Percentiles rank a stretch among this genome's conserved stretches.
Evolutionary conservation across 37 sponge, comb jelly and placozoan species (phyloP).

Genomic region (Mnemiopsis leidyi): DNA sequence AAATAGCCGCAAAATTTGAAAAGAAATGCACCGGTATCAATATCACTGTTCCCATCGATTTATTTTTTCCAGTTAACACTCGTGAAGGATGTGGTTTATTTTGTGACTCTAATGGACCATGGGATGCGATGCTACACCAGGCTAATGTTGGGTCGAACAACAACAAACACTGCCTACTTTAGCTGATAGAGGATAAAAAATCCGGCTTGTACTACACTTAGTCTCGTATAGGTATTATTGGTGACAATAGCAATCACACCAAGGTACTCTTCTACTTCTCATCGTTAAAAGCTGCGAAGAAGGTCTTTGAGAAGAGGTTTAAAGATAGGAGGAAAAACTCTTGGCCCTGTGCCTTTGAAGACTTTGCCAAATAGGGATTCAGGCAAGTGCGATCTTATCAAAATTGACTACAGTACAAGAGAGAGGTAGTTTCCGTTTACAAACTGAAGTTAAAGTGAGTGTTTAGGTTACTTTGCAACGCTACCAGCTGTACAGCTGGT

Average conservation of each 20-base stretch:
- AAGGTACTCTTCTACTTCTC: background rate
- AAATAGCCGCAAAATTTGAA: conserved; percentile 16
- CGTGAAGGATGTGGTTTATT: background rate
- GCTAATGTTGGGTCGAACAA: conserved; percentile 43
- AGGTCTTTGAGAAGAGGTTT: conserved; percentile 46
- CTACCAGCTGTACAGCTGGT: no score
- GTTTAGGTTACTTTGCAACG: no score
- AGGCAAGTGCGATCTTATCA: conserved; percentile 62
- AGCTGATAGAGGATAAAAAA: background rate
- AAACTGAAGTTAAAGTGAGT: no score
- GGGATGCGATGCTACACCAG: conserved; percentile 61
- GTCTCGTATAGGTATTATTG: conserved; percentile 17
- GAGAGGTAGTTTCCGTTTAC: no score
- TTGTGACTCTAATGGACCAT: conserved; percentile 35
- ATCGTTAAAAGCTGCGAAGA: background rate
- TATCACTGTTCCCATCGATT: conserved; percentile 27
- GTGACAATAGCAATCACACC: background rate
- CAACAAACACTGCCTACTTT: conserved; percentile 34
- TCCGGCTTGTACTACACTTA: background rate
- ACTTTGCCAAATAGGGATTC: conserved; percentile 32
- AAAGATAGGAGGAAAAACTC: conserved; percentile 37
- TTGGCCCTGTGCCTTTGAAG: conserved; percentile 17
- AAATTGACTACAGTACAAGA: conserved; percentile 3
- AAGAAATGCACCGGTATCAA: conserved; percentile 8
- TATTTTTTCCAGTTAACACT: background rate